These are phyloP conservation scores for Jordanella pulchra DNA, from an alignment of 2,797 vertebrate species.

Conservation along the genomic window DNA sequence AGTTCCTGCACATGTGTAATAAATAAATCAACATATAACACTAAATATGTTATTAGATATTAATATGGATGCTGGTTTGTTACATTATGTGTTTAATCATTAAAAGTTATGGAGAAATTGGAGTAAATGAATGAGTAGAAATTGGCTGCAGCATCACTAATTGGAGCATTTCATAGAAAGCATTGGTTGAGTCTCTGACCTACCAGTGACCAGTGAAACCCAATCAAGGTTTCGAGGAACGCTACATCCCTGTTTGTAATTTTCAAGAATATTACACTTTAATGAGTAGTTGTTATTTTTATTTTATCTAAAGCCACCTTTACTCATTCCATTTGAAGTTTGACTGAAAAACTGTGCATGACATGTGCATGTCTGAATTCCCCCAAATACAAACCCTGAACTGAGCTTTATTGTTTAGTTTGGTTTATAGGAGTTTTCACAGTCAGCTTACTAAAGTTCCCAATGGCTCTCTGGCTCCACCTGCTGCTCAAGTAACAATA, in stretches of 20 bases:
- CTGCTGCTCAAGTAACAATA: conserved; percentile 29
- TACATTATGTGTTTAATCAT: not conserved
- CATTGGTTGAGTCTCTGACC: too few species aligned
- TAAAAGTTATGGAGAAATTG: too few species aligned
- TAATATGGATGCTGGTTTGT: not conserved
- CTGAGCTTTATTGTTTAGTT: not conserved
- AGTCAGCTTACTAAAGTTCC: not conserved
- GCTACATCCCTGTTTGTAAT: too few species aligned
- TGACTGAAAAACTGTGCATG: not conserved
- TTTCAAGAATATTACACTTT: too few species aligned
- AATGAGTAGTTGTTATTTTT: too few species aligned
- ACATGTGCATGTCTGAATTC: not conserved
- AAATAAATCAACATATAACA: not conserved
- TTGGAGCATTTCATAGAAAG: too few species aligned
- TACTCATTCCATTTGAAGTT: not conserved
- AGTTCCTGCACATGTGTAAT: not conserved
- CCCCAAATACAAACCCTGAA: not conserved
- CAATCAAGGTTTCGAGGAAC: too few species aligned
- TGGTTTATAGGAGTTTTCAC: not conserved
- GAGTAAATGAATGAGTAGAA: too few species aligned
- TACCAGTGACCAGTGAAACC: too few species aligned
- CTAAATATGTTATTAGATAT: not conserved
- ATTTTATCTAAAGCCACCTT: not conserved
- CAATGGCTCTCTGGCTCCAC: conserved; percentile 47
- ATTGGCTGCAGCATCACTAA: too few species aligned